Evolutionary conservation across 1,140 invertebrate species (phyloP).

Genomic region (Copidosoma floridanum): DNA sequence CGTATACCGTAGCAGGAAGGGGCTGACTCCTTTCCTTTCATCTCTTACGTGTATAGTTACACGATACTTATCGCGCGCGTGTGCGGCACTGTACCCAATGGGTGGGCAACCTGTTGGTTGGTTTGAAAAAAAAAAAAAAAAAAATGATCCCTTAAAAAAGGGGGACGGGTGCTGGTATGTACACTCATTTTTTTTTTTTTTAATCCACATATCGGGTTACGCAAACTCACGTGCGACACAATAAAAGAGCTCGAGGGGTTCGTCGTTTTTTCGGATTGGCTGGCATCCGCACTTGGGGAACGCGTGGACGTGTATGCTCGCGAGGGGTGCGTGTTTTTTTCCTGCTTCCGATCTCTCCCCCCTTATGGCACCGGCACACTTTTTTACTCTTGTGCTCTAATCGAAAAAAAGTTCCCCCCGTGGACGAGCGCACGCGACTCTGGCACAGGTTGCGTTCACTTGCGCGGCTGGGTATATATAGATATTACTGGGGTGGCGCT

Average conservation of each 20-base stretch:
- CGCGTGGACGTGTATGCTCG: neutral
- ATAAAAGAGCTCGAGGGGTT: slow-evolving; percentile 30
- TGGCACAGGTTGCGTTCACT: neutral
- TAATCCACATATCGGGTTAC: neutral
- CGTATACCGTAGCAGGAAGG: slow-evolving; percentile 5
- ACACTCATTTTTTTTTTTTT: slow-evolving; percentile 6
- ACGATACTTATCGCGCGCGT: neutral
- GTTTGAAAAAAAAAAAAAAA: no score
- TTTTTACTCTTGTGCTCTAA: slow-evolving; percentile 14
- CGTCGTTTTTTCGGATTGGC: slow-evolving; percentile 33
- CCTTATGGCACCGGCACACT: no score
- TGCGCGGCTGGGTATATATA: neutral
- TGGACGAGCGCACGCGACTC: no score
- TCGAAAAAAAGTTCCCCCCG: slow-evolving; percentile 28
- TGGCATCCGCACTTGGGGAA: neutral
- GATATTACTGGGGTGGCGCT: neutral
- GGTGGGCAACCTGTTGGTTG: slow-evolving; percentile 36
- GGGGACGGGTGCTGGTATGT: neutral
- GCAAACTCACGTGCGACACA: slow-evolving; percentile 12
- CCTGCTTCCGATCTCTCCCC: no score
- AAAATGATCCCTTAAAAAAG: no score
- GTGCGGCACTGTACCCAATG: slow-evolving; percentile 32
- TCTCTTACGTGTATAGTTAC: no score
- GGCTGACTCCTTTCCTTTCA: slow-evolving; percentile 18
- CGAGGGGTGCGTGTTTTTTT: neutral